Percentiles rank a stretch among this genome's conserved stretches.
Conservation (phyloP, 2,113 vertebrate genomes). For the Neotoma lepida region DNA sequence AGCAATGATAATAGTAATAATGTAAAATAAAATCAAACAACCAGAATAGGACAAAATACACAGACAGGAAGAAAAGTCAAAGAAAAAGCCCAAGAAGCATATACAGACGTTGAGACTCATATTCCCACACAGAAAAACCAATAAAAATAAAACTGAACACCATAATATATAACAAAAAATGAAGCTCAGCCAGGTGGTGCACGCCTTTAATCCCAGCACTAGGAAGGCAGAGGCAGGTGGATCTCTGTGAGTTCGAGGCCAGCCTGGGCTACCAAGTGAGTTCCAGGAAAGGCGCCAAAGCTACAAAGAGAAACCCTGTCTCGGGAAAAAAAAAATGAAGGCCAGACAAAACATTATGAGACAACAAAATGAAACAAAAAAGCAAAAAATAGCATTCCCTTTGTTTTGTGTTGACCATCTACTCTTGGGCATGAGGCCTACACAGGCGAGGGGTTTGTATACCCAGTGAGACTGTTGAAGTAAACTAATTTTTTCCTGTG, state of each 20-base stretch:
- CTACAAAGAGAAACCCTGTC: no score
- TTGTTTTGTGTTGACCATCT: not conserved
- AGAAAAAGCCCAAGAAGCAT: not conserved
- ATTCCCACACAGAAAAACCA: not conserved
- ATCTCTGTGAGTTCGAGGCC: no score
- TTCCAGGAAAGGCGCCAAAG: no score
- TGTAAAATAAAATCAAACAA: not conserved
- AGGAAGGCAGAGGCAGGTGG: no score
- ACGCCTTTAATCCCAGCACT: no score
- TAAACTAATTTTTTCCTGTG: not conserved
- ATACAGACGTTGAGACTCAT: not conserved
- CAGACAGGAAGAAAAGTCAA: not conserved
- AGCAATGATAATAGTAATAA: not conserved
- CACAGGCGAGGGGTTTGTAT: accelerated
- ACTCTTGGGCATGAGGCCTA: not conserved
- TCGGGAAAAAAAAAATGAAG: not conserved
- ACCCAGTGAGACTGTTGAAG: not conserved
- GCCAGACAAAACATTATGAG: not conserved
- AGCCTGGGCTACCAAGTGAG: no score
- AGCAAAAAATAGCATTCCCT: not conserved
- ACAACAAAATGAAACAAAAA: not conserved
- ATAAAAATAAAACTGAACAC: not conserved
- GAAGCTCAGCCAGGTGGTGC: no score
- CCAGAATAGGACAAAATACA: not conserved
- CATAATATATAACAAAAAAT: not conserved